phyloP scores from a whole-genome alignment of 2,888 invertebrate genomes.

The Phanerotoma sp. region DNA sequence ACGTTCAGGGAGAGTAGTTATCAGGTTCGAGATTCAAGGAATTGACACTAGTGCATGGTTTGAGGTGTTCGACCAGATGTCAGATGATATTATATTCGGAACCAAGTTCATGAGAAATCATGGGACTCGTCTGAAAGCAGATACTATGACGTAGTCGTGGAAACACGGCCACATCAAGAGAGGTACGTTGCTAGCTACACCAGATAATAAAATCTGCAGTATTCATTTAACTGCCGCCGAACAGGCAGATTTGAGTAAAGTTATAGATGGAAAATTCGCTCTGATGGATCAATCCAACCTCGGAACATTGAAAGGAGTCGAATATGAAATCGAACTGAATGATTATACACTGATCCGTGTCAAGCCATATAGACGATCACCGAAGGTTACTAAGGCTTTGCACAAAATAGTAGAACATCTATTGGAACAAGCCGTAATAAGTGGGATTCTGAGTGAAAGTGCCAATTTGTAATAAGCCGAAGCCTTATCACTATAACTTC shows the following conservation, averaged over 20 bases:
- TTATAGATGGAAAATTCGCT: neutral
- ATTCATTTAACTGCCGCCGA: neutral
- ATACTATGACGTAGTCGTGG: neutral
- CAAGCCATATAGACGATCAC: neutral
- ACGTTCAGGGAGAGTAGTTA: neutral
- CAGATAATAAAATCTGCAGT: neutral
- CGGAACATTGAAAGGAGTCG: neutral
- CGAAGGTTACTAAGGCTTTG: neutral
- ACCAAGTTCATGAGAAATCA: neutral
- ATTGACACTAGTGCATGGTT: neutral
- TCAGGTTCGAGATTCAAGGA: neutral
- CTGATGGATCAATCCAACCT: neutral
- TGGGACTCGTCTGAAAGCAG: neutral
- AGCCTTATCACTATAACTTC: too few species aligned
- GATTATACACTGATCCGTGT: neutral
- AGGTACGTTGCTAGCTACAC: neutral
- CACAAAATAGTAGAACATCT: neutral
- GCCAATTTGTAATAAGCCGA: too few species aligned
- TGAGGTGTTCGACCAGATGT: neutral
- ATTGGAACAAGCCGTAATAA: too few species aligned
- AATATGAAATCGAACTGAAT: neutral
- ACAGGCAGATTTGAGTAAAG: neutral
- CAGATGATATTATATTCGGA: neutral
- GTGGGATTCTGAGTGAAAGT: too few species aligned
- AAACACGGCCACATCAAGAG: neutral